Conservation (phyloP, 2,888 invertebrate species). For the Cryptus armator region DNA sequence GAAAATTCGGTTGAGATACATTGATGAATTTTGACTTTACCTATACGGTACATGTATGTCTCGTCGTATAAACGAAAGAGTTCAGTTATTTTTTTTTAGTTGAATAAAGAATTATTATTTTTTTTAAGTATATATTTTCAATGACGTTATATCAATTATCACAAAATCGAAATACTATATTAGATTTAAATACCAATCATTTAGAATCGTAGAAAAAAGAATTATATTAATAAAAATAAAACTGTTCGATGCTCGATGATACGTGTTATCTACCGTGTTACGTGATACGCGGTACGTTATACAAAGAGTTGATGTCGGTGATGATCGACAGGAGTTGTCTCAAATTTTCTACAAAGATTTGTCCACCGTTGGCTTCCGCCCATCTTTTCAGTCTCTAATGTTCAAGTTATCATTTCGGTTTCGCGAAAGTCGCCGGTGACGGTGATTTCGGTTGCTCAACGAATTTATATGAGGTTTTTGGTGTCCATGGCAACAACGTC, state of each 20-base stretch:
- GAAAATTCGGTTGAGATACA: too few relatives aligned
- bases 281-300: conserved; percentile 19
- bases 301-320: conserved; percentile 78
- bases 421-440: conserved; percentile 69
- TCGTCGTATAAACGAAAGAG: too few relatives aligned
- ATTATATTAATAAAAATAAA: conserved; percentile 38
- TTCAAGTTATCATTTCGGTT: conserved; percentile 67
- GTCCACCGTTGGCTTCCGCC: conserved; percentile 41
- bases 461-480: conserved; percentile 83
- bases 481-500: conserved; percentile 78
- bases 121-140: conserved; percentile 67
- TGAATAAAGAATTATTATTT: conserved; percentile 49
- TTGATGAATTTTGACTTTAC: too few relatives aligned
- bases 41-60: too few relatives aligned
- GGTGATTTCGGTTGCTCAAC: conserved; percentile 81
- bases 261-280: conserved; percentile 2
- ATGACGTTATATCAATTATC: conserved; percentile 79
- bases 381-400: conserved; percentile 58
- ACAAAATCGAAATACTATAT: conserved; percentile 80
- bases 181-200: conserved; percentile 75
- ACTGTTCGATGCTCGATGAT: conserved; percentile 34
- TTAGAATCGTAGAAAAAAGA: conserved; percentile 52
- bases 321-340: conserved; percentile 83
- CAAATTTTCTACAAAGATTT: conserved; percentile 65
- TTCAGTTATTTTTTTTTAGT: conserved; percentile 33